Evolutionary conservation across 2,888 invertebrate species (phyloP), one percentile per base, ranked within the genome.

Genomic region (Furcula furcula): DNA sequence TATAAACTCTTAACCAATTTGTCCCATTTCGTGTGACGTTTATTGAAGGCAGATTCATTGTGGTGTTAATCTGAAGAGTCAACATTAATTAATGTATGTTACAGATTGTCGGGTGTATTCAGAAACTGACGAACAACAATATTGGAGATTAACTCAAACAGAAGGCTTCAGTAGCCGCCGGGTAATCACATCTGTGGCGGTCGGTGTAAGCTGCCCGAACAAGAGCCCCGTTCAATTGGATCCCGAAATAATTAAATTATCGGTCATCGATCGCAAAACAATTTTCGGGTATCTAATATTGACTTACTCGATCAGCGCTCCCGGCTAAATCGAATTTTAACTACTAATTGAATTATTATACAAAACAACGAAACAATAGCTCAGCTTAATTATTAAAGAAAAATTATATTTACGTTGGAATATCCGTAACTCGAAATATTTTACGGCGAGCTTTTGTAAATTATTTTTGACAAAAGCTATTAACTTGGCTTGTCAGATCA

Each of bases 241-340:
- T 67, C 56, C 64, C 49, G 42, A 64, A 66, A 66, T 77, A 81
- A 82, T 81, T 73, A 65, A 76, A 73, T 78, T 76, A 77, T 71
- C 58, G 70, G 67, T 51, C 57, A 60, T 54, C 71, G 65, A 75
- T 76, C 67, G 65, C 65, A 58, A 74, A 78, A 74, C 76, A 77
- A 77, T 81, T 80, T 80, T 71, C 71, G 55, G 57, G 54, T 67
- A n/a, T n/a, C n/a, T n/a, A 69, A 72, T 70, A 75, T 77, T 73
- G 71, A 70, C 68, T 72, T 52, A 60, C 51, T 54, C 51, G 63
- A 59, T 59, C 62, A 51, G 50, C 51, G 55, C 54, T 64, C 55
- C 47, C 47, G 38, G 37, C 50, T 49, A 61, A 67, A 72, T 73
- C 58, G 51, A 76, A 72, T 73, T 76, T 57, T 65, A 70, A 58